Conservation (phyloP, 2,797 vertebrate species). For the Rousettus madagascariensis region DNA sequence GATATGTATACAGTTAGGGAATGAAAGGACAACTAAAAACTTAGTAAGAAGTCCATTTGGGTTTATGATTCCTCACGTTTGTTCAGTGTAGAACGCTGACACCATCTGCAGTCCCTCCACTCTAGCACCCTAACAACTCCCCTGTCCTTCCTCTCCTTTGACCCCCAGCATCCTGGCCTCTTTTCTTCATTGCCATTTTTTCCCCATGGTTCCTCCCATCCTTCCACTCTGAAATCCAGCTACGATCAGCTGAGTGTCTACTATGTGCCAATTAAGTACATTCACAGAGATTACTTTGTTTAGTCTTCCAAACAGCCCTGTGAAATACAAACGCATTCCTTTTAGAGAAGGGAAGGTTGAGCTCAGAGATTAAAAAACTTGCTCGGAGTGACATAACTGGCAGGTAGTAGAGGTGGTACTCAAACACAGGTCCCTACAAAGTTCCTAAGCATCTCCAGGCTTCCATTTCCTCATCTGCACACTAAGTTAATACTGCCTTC, state of each 20-base stretch:
- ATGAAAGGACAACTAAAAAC: not conserved
- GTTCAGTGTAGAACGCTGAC: not conserved
- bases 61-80: not conserved
- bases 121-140: rapidly evolving
- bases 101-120: not conserved
- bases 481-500: too few species aligned
- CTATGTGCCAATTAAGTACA: not conserved
- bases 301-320: not conserved
- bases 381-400: too few species aligned
- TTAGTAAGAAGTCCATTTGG: not conserved
- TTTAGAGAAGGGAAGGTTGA: not conserved
- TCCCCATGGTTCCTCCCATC: not conserved
- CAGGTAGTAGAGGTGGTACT: not conserved
- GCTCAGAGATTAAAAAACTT: not conserved
- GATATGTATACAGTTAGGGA: not conserved
- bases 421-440: not conserved
- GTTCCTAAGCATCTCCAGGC: not conserved
- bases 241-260: not conserved
- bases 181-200: not conserved
- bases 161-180: not conserved
- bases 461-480: not conserved
- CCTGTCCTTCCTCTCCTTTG: not conserved
- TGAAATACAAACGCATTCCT: not conserved
- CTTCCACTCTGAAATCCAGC: not conserved
- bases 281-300: not conserved